Evolutionary conservation across 1,140 invertebrate genomes (phyloP), one percentile per base, ranked within the genome.

Genomic region (Trachelipus rathkii): DNA sequence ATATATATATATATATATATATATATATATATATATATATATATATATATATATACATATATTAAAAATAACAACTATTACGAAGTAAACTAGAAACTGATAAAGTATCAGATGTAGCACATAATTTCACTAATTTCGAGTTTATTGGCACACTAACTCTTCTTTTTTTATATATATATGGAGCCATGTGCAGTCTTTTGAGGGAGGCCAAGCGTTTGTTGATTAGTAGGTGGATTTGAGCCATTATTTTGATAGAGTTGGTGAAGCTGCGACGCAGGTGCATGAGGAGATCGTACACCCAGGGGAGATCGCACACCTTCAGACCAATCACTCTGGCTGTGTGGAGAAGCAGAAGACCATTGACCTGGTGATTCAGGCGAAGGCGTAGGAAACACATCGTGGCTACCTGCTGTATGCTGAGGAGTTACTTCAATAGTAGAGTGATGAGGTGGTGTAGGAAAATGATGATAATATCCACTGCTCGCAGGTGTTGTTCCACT

Each of bases 291-390:
- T 45, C 75, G 73, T 15, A 73, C 76, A 6, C 79, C 81, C 24
- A 79, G 77, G 10, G 82, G 82, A 33, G 82, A 82, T n/a, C 77
- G 75, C 4, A 93, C 93, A 81, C 93, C 94, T 83, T 97, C 95
- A 33, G 95, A 96, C 95, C 95, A 97, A 84, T 97, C 95, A 44
- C 94, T 95, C 80, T 92, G 91, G 46, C 91, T 92, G 83, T 94
- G 93, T 0, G 95, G 95, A 15, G 93, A 95, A 43, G 93, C 94
- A 15, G 93, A 93, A 0, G 94, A 96, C 94, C 95, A 97, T 85
- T 96, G 93, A 21, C 93, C 93, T 0, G 95, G 95, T 9, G 93
- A 95, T 76, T 97, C 95, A 0, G 96, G 96, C 8, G 94, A 96
- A 0, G 95, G 95, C 11, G 95, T 97, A 11, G 94, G 92, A 85